Base-by-base conservation (phyloP, 2,797 vertebrate genomes). In the Gephyroberyx darwinii region DNA sequence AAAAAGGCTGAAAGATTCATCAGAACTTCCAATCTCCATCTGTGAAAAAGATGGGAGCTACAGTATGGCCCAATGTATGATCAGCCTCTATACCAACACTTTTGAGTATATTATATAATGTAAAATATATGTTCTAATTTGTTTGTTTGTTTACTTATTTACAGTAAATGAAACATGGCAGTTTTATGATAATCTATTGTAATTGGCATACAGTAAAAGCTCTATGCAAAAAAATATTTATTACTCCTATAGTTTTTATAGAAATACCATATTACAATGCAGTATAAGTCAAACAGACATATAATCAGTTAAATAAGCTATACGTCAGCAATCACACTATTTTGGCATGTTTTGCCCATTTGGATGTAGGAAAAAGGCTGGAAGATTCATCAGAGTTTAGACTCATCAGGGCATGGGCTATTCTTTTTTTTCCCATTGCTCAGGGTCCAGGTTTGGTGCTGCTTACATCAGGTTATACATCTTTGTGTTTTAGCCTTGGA, bases 21-120 rank as follows among this genome's bases (percentile, higher is more conserved):
- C 13, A 26, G 26, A 26, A 84, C 76, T 75, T 86, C 85, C 87
- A 83, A 77, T 82, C 74, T 89, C 91, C 91, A 90, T 91, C 91
- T 92, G 91, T 89, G 88, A 87, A 66, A 61, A 60, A 55, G 75
- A 75, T 77, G 85, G 77, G 72, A 78, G 82, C 78, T 80, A 75
- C 88, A 90, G 86, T 88, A 90, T 90, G 90, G 71, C 77, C 30
- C 55, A 17, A 66, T 43, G 78, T 84, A 89, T 76, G 33, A 41
- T 8, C 31, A 20, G 39, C 41, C 54, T 19, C 22, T 13, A 10
- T 20, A 41, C 53, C 31, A 43, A 20, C 16, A 43, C 55, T 22
- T 60, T 19, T n/a, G 14, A n/a, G 5, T 39, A 58, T 17, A 13
- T 41, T 30, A 31, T 47, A 7, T 55, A 31, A 13, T 33, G 53